Evolutionary conservation across 1,140 invertebrate genomes (phyloP), one percentile per base, ranked within the genome.

Genomic region (Fopius arisanus): DNA sequence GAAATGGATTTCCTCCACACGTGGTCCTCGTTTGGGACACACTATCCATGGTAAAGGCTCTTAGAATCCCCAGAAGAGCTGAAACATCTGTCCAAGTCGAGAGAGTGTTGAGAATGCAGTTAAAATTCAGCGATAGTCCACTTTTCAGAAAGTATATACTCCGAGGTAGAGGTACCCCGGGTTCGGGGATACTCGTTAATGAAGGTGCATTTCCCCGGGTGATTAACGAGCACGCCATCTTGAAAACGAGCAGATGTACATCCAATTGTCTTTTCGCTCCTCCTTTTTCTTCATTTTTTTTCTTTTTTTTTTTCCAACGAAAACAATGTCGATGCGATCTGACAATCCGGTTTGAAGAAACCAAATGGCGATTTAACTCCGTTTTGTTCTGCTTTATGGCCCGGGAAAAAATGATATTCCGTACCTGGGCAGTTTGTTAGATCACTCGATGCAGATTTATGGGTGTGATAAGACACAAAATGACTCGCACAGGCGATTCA

Each of bases 1-100:
- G 84, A 86, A 86, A 84, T 84, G 84, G 75, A 84, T 85, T 86
- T 86, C 84, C 84, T 86, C 78, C 77, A 80, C 85, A 86, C 83
- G 83, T 86, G 85, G 78, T 82, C 70, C 83, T 82, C 82, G 82
- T 83, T 84, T 84, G 75, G 76, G 74, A 31, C 62, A 65, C 7
- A 65, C 54, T 62, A 26, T 62, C 21, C 21, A 62, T 10, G 10
- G 26, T 43, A 68, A 41, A 68, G 19, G 4, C 37, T 62, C 51
- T 70, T 6, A 0, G 4, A 16, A 23, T 70, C 68, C 43, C 14
- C 21, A 21, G 37, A 77, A 66, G 75, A 75, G 74, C 54, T 67
- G 70, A 63, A 79, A 83, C 82, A 83, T 84, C 81, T 84, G 82
- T 82, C 80, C 76, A 67, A 72, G 79, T 21, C 12, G 23, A n/a